These are phyloP conservation scores for Macaca mulatta DNA, from an alignment of 2,113 vertebrate genomes.

Conservation along the genomic window DNA sequence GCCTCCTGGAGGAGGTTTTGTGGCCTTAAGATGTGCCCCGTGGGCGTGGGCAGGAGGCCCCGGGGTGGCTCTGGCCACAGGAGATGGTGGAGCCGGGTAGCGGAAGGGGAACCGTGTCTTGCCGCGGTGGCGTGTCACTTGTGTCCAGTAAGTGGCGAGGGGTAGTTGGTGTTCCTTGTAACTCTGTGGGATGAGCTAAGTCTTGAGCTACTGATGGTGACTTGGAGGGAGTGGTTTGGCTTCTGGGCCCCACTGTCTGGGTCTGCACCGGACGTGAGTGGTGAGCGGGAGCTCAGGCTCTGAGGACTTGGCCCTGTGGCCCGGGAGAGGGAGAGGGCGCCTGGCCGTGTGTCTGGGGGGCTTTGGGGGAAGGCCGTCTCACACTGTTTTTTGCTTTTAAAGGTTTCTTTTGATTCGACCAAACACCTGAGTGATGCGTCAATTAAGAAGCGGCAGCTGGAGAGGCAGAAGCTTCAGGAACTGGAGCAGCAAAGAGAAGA, in stretches of 20 bases:
- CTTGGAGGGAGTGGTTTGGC: too few relatives aligned
- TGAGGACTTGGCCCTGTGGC: not conserved
- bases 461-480: constrained; percentile 94
- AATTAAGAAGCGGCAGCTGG: constrained; percentile 90
- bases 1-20: rapidly evolving
- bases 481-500: constrained; percentile 94
- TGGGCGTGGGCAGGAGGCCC: not conserved
- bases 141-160: not conserved
- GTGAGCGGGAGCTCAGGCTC: not conserved
- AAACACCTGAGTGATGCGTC: constrained; percentile 94
- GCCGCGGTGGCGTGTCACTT: rapidly evolving
- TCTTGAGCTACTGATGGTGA: not conserved
- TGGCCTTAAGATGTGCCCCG: not conserved
- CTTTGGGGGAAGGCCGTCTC: too few relatives aligned
- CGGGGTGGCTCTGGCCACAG: not conserved
- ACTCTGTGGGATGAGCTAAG: not conserved
- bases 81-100: not conserved
- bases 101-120: not conserved
- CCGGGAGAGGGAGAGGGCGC: not conserved
- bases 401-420: constrained; percentile 96
- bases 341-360: not conserved
- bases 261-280: rapidly evolving
- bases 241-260: not conserved
- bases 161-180: not conserved
- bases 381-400: not conserved